These are phyloP conservation scores for Anniella stebbinsi DNA, from an alignment of 2,797 vertebrate species.

Conservation along the genomic window DNA sequence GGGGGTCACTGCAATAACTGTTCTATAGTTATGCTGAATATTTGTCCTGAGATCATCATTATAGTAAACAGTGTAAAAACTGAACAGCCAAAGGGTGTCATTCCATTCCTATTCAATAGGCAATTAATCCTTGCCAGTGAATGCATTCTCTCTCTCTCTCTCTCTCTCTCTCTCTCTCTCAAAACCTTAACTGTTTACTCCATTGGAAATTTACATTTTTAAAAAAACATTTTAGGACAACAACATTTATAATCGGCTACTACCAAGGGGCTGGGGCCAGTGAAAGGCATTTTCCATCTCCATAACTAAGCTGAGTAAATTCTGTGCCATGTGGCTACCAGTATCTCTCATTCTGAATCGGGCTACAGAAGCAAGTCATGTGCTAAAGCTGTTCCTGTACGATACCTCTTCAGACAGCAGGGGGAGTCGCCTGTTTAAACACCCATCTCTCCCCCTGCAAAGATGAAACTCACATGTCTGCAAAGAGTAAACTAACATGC, in stretches of 20 bases:
- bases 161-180: background rate
- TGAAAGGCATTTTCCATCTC: background rate
- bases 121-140: slow-evolving; percentile 5
- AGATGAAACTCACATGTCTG: background rate
- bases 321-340: background rate
- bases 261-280: background rate
- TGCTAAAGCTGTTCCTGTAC: background rate
- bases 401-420: background rate
- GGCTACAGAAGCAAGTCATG: background rate
- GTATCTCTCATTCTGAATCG: background rate
- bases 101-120: slow-evolving; percentile 7
- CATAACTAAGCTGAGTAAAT: background rate
- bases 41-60: background rate
- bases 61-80: background rate
- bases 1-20: background rate
- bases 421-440: background rate
- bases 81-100: background rate
- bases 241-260: background rate
- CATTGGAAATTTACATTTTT: background rate
- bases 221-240: background rate
- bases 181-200: slow-evolving; percentile 3
- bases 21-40: slow-evolving; percentile 18
- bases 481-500: background rate
- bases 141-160: background rate
- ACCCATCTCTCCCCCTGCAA: background rate